phyloP scores from a whole-genome alignment of 2,113 vertebrate genomes.

The Nerophis lumbriciformis region DNA sequence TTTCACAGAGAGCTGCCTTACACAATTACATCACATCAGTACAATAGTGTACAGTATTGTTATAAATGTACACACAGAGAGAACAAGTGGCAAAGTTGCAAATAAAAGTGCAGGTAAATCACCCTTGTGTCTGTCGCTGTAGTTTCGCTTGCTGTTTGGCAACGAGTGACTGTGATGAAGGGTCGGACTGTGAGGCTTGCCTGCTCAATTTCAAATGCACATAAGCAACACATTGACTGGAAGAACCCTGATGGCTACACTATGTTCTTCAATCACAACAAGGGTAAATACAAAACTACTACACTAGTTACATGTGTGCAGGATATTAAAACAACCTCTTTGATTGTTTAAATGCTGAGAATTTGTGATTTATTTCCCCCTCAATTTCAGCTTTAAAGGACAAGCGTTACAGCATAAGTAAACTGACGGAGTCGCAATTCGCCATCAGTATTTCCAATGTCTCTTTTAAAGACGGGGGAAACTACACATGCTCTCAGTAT shows the following conservation, averaged over 20 bases:
- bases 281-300: constrained; percentile 41
- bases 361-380: neutral
- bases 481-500: constrained; percentile 64
- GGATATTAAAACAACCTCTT: neutral
- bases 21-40: neutral
- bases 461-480: constrained; percentile 64
- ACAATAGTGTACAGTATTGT: no score
- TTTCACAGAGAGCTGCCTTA: no score
- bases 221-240: constrained; percentile 53
- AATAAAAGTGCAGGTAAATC: no score
- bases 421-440: constrained; percentile 44
- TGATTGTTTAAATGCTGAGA: neutral
- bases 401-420: constrained; percentile 49
- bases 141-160: constrained; percentile 37
- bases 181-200: constrained; percentile 55
- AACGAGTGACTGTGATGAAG: constrained; percentile 38
- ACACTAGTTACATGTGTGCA: neutral
- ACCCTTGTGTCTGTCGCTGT: constrained; percentile 11
- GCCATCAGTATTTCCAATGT: constrained; percentile 51
- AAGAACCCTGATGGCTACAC: constrained; percentile 48
- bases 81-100: neutral
- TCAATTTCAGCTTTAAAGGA: constrained; percentile 48
- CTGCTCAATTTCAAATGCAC: constrained; percentile 36
- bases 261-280: constrained; percentile 53
- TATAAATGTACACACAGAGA: neutral